Evolutionary conservation across 2,113 vertebrate species (phyloP).

Genomic region (Terrapene triunguis): DNA sequence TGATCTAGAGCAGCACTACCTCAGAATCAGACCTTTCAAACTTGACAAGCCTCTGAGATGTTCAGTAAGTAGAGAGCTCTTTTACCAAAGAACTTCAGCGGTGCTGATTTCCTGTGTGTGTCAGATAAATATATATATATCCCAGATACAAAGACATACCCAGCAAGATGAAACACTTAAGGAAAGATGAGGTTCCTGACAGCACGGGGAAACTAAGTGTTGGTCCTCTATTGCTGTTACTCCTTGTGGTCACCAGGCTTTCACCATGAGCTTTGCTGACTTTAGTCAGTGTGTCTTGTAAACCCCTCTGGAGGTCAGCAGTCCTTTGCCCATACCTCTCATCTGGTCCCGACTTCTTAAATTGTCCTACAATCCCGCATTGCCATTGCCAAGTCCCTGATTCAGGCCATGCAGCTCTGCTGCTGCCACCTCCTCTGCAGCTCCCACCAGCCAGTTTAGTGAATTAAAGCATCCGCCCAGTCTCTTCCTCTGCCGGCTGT

Average conservation of each 20-base stretch:
- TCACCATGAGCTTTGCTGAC: background rate
- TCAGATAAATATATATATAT: background rate
- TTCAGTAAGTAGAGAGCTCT: background rate
- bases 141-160: background rate
- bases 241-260: background rate
- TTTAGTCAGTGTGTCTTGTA: background rate
- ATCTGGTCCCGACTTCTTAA: background rate
- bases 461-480: background rate
- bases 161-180: background rate
- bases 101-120: background rate
- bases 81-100: background rate
- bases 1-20: background rate
- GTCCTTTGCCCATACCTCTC: background rate
- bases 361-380: too few species aligned
- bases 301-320: background rate
- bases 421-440: background rate
- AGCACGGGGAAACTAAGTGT: background rate
- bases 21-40: background rate
- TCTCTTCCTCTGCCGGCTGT: background rate
- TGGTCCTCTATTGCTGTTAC: background rate
- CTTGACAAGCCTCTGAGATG: background rate
- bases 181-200: background rate
- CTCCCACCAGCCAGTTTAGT: background rate
- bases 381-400: too few species aligned
- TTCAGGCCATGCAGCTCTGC: too few species aligned